Evolutionary conservation across 2,797 vertebrate genomes (phyloP), one percentile per base, ranked within the genome.

Genomic region (Helostoma temminkii): DNA sequence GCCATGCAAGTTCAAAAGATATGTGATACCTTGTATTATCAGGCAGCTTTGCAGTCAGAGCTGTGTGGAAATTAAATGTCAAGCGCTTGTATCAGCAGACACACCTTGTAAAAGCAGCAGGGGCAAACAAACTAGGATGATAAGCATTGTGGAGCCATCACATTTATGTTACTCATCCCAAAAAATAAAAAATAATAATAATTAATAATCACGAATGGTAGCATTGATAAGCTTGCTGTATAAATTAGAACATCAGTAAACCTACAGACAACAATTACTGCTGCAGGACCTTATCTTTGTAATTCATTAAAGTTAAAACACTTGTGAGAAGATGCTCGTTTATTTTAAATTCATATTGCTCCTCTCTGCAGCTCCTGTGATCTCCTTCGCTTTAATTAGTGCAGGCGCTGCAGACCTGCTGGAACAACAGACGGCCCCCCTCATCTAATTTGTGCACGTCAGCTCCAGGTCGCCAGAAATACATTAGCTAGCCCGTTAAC

Each of bases 301-400:
- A 9, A 30, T 71, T 22, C 25, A 56, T 71, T 55, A 19, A 86
- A 85, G 72, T 86, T 79, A 53, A 74, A 78, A 36, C 69, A 75
- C 47, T 71, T 76, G n/a, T 61, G 11, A 36, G 59, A 54, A 70
- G 59, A 74, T 32, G 56, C 60, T 65, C 22, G 32, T 49, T 16
- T 57, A 2, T 55, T 67, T 72, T 22, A 34, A 42, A 83, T 81
- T 65, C 26, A 49, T 43, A 76, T 82, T 41, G 9, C 22, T 46
- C 32, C 9, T 19, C 1, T 26, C 9, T 15, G 1, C 41, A 76
- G 49, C 62, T 73, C 46, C 64, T 66, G 59, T 71, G 72, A 77
- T 84, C 53, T 83, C 41, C 49, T 74, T 66, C 22, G 67, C 61
- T 76, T 81, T 75, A 87, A 89, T 87, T 81, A 76, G 74, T 64